phyloP scores from a whole-genome alignment of 2,797 vertebrate species.

The Molossus molossus region DNA sequence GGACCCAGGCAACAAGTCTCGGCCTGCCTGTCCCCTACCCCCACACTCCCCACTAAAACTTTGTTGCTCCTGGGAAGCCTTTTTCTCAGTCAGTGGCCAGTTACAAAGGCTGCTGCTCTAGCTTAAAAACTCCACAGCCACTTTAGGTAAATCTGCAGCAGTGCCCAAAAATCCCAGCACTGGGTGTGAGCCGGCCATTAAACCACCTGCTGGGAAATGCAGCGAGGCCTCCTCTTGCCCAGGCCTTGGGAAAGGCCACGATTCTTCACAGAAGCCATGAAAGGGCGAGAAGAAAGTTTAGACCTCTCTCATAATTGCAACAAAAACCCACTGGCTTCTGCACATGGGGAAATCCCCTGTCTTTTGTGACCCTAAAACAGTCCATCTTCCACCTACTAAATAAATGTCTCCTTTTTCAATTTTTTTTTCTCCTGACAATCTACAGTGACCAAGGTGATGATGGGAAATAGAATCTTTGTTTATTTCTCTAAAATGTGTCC shows the following conservation, averaged over 20 bases:
- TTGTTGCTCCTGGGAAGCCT: background rate
- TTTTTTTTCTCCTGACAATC: background rate
- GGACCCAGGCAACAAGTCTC: too few relatives aligned
- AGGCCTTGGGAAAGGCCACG: conserved; percentile 42
- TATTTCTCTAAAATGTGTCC: conserved; percentile 49
- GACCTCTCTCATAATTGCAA: background rate
- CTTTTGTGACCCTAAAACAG: conserved; percentile 47
- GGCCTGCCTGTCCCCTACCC: background rate
- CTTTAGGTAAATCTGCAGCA: background rate
- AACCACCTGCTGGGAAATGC: conserved; percentile 22
- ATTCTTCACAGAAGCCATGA: background rate
- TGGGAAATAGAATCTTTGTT: background rate
- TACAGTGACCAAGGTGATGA: background rate
- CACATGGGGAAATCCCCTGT: conserved; percentile 44
- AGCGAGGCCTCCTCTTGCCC: background rate
- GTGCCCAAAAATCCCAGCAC: background rate
- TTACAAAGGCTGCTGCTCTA: background rate
- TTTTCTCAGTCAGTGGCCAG: background rate
- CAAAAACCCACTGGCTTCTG: conserved; percentile 59
- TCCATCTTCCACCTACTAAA: background rate
- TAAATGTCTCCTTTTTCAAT: background rate
- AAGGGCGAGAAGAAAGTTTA: conserved; percentile 68
- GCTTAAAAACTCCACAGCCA: background rate
- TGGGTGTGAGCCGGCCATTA: background rate
- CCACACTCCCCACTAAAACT: background rate